Evolutionary conservation across 2,888 invertebrate genomes (phyloP), one percentile per base, ranked within the genome.

Genomic region (Macrophya annulata): DNA sequence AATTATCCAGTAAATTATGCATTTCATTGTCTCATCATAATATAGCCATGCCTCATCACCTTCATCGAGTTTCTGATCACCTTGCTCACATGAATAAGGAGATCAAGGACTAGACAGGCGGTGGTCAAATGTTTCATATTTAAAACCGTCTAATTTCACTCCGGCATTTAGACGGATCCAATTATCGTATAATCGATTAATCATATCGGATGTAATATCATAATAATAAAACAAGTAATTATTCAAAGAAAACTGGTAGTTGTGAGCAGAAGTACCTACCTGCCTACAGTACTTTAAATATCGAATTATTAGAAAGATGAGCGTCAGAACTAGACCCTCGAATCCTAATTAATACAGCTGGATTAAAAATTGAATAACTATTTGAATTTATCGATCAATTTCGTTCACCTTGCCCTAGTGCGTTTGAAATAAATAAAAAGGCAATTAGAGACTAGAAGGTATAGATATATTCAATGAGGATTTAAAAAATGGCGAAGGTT

Each of bases 81-180:
- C 81, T 81, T 81, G 81, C 21, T 81, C 43, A 65, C 21, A n/a
- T 31, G n/a, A 77, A 37, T 81, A 81, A 81, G 65, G 59, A 65
- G 81, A 81, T 81, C 81, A 81, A 81, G 81, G 81, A 62, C 62
- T 43, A 62, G 21, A 40, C 37, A 37, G 10, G 55, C 10, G 9
- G 21, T 62, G 81, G 40, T 65, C 81, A 25, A 81, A 21, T 81
- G 62, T 21, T 12, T 25, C 68, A 68, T 31, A 1, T 68, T 37
- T 68, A 68, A 68, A 65, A 37, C 37, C 37, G 17, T 37, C 68
- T 68, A 37, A 68, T 37, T 37, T 37, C 31, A 68, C 17, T 68
- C 15, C 37, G 25, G 6, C 68, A 37, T 68, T 68, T 6, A 1
- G 10, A 68, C 10, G 8, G 12, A 5, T 15, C 31, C 68, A 37